Evolutionary conservation across 2,888 invertebrate species (phyloP), one percentile per base, ranked within the genome.

Genomic region (Cephus runcator): DNA sequence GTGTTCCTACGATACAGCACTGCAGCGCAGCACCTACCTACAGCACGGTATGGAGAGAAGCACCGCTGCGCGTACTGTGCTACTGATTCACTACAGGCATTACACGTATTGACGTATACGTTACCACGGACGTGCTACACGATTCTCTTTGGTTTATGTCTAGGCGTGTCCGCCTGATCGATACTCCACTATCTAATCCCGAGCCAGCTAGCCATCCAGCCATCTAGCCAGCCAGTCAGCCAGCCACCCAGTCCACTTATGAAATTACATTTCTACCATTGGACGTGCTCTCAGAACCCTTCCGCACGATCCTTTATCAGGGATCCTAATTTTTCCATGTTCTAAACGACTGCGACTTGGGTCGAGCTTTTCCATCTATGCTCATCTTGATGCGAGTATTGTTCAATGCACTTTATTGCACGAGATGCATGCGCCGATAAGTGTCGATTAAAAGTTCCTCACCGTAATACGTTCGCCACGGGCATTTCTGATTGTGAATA

Each of bases 71-170:
- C 83, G 84, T 83, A 79, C 85, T 83, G 83, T 83, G 84, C 82
- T 81, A 84, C 83, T 84, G 85, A 89, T 88, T 88, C 87, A 84
- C 86, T 84, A 81, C 87, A 86, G 87, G 89, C 89, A 90, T 90
- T 90, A 90, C 90, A 88, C 84, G 89, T 88, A 90, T 90, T 88
- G 89, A 88, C 86, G 89, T 88, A 87, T 88, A 84, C 85, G 86
- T 84, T 83, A 81, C 84, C 85, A 84, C 82, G 83, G 84, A 84
- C 85, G 82, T 82, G 83, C 84, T 87, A 87, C 85, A 86, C 88
- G 87, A 87, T 88, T 88, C 89, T 86, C 88, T 88, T 88, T 88
- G 88, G 90, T 90, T 91, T 90, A 90, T 89, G 88, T 87, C 89
- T 89, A 89, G 89, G 89, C 88, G 89, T 89, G 90, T 88, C 87